Conservation (phyloP, 2,888 invertebrate species). For the Aquatica leii region DNA sequence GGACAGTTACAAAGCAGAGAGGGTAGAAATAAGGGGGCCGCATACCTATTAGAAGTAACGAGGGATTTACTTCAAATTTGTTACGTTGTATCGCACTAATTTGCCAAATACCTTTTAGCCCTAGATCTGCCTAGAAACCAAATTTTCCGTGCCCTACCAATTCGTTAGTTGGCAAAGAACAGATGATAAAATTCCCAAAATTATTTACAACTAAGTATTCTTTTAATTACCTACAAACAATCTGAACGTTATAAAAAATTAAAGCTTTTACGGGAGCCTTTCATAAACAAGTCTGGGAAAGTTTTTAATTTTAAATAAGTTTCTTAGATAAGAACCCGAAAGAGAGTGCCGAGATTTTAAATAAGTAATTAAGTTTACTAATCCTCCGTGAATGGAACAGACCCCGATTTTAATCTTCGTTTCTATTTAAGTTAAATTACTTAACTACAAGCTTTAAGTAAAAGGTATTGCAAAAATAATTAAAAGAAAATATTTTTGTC, state of each 20-base stretch:
- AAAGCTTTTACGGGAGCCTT: neutral
- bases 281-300: neutral
- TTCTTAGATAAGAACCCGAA: conserved; percentile 25
- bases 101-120: conserved; percentile 40
- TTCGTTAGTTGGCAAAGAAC: conserved; percentile 39
- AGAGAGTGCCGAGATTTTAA: conserved; percentile 40
- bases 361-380: conserved; percentile 43
- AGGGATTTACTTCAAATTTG: conserved; percentile 39
- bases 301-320: conserved; percentile 29
- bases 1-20: conserved; percentile 32
- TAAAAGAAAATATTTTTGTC: conserved; percentile 25
- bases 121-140: conserved; percentile 37
- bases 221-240: neutral
- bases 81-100: conserved; percentile 41
- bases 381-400: conserved; percentile 40
- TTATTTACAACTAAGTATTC: conserved; percentile 25
- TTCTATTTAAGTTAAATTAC: conserved; percentile 42
- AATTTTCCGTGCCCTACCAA: conserved; percentile 41
- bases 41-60: conserved; percentile 37
- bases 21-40: conserved; percentile 27
- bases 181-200: conserved; percentile 42
- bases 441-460: conserved; percentile 31
- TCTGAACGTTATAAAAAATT: conserved; percentile 2
- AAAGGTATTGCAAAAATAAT: conserved; percentile 31
- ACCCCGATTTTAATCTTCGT: conserved; percentile 41